phyloP scores from a whole-genome alignment of 2,888 invertebrate species.

The Stenotaenia linearis region DNA sequence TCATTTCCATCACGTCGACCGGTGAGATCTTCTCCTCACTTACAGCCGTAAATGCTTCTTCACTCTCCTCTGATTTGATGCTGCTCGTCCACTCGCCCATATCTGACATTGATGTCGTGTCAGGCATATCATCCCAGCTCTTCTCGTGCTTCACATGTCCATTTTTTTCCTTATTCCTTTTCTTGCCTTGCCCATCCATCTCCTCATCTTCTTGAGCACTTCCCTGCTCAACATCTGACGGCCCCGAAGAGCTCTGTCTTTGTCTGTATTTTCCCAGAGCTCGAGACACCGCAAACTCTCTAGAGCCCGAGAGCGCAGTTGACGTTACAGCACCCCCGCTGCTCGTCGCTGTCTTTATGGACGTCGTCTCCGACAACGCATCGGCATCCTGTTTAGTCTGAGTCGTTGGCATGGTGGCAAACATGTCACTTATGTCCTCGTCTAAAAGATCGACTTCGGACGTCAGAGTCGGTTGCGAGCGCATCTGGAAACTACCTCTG shows the following conservation, averaged over 20 bases:
- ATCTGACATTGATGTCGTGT: constrained; percentile 30
- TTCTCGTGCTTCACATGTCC: constrained; percentile 29
- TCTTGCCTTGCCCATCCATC: background rate
- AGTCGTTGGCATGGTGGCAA: constrained; percentile 59
- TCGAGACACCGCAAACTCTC: constrained; percentile 77
- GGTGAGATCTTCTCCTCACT: constrained; percentile 56
- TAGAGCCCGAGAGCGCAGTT: constrained; percentile 42
- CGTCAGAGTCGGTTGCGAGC: constrained; percentile 52
- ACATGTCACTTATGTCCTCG: constrained; percentile 57
- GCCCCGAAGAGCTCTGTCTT: constrained; percentile 39
- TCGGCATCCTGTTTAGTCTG: constrained; percentile 21
- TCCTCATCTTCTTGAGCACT: background rate
- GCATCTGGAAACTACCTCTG: constrained; percentile 32
- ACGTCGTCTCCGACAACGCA: constrained; percentile 22
- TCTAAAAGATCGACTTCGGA: background rate
- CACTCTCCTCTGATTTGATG: constrained; percentile 34
- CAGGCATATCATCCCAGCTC: constrained; percentile 30
- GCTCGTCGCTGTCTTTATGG: constrained; percentile 26
- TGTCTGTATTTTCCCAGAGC: constrained; percentile 73
- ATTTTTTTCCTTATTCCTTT: background rate
- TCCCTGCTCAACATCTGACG: constrained; percentile 12
- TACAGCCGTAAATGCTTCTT: constrained; percentile 48
- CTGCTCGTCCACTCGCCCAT: constrained; percentile 35
- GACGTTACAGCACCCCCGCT: background rate
- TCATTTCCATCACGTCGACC: background rate